Evolutionary conservation across 2,888 invertebrate species (phyloP).

Genomic region (Corbicula japonica): DNA sequence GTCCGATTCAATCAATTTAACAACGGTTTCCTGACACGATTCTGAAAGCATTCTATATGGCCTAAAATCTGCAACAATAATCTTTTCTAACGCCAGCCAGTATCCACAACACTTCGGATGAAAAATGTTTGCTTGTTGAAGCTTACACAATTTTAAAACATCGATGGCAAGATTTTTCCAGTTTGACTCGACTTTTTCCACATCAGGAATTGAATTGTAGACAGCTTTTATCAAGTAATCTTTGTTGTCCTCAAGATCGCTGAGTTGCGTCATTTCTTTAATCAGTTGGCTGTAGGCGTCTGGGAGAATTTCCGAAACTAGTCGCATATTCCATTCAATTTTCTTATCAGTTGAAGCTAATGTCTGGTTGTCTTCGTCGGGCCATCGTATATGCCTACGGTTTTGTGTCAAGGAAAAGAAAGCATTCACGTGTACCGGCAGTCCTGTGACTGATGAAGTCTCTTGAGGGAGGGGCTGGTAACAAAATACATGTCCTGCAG

Average conservation of each 20-base stretch:
- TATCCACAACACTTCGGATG: neutral
- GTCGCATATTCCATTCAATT: constrained; percentile 79
- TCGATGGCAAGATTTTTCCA: constrained; percentile 70
- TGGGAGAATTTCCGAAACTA: constrained; percentile 78
- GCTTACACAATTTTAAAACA: constrained; percentile 11
- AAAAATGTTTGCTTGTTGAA: neutral
- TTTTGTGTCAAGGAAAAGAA: constrained; percentile 83
- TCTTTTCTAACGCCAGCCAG: neutral
- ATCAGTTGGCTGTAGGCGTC: constrained; percentile 69
- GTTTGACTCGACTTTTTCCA: constrained; percentile 43
- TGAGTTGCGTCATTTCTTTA: constrained; percentile 52
- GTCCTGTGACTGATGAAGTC: constrained; percentile 77
- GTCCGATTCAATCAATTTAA: too few relatives aligned
- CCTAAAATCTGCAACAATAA: too few relatives aligned
- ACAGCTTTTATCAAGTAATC: constrained; percentile 35
- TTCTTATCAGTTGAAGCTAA: constrained; percentile 66
- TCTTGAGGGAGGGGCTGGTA: constrained; percentile 82
- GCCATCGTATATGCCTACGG: constrained; percentile 83
- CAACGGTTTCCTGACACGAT: too few relatives aligned
- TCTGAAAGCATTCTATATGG: too few relatives aligned
- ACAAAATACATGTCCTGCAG: constrained; percentile 81
- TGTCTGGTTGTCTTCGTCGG: constrained; percentile 68
- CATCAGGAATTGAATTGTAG: constrained; percentile 60
- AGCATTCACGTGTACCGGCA: constrained; percentile 83
- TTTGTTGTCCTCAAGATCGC: constrained; percentile 22